These are phyloP conservation scores for Myiotriccus ornatus DNA, from an alignment of 2,797 vertebrate species.

Conservation along the genomic window DNA sequence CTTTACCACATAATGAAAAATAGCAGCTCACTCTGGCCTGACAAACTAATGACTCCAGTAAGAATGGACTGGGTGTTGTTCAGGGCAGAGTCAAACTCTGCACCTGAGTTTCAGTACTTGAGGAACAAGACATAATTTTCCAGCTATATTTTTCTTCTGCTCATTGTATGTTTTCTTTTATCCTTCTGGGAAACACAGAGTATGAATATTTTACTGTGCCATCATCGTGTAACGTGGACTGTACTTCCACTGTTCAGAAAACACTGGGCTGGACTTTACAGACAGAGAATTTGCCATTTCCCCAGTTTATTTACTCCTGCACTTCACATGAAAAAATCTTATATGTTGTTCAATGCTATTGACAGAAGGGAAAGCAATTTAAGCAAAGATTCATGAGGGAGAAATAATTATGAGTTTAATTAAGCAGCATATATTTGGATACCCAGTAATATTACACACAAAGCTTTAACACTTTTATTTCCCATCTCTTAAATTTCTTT, in stretches of 20 bases:
- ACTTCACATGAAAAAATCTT: background rate
- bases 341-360: background rate
- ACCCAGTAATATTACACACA: background rate
- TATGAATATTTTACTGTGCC: conserved; percentile 15
- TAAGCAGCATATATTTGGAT: background rate
- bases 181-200: conserved; percentile 30
- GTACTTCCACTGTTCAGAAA: background rate
- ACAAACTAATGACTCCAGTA: background rate
- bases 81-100: background rate
- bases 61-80: background rate
- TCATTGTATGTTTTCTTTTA: conserved; percentile 33
- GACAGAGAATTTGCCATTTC: background rate
- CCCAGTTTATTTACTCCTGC: background rate
- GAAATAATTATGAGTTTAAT: background rate
- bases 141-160: conserved; percentile 23
- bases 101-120: background rate
- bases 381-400: background rate
- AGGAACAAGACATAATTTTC: conserved; percentile 16
- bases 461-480: background rate
- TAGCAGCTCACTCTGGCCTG: background rate
- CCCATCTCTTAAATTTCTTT: background rate
- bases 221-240: background rate
- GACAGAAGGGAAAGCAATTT: background rate
- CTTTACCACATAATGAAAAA: conserved; percentile 11
- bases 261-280: background rate